Evolutionary conservation across 2,113 vertebrate genomes (phyloP), one percentile per base, ranked within the genome.

Genomic region (Smithornis capensis): DNA sequence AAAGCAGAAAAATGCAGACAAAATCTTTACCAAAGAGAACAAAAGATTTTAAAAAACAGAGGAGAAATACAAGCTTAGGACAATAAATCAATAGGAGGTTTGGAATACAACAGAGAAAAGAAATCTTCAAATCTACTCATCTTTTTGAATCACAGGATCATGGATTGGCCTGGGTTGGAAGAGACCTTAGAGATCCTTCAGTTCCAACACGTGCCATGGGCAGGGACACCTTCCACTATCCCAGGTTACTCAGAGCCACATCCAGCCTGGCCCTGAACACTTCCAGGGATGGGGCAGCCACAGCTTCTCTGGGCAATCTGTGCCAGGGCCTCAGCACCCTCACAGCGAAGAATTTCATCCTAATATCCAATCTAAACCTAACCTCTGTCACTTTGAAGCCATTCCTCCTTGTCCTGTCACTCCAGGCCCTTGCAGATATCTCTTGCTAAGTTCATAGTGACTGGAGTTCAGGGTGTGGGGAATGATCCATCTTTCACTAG

Each of bases 181-280:
- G 15, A 6, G 9, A 70, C 19, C 13, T 55, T 6, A 27, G 18
- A 75, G 12, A 76, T 13, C 19, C 44, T 8, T 22, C 2, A 3
- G 10, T 44, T 28, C 25, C 18, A 59, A 0, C 1, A 4, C 1
- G 18, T n/a, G 10, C 23, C 10, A 38, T 4, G 3, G 37, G 22
- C 59, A 88, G 31, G 44, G 9, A 19, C 18, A 37, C 33, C 44
- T 74, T 0, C 33, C 55, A n/a, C 33, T 50, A 38, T 12, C 18
- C 19, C 28, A 44, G 28, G 0, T 2, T 33, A 11, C 23, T 38
- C 44, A 2, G 1, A 37, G 5, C 13, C 47, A 12, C 5, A 12
- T 50, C 27, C 21, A 81, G 0, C 19, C 50, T 10, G 42, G 8
- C 47, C 28, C 38, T 29, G 29, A 1, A 44, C 25, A 3, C 14